These are phyloP conservation scores for Microplitis manilae DNA, from an alignment of 2,888 invertebrate genomes.

Conservation along the genomic window DNA sequence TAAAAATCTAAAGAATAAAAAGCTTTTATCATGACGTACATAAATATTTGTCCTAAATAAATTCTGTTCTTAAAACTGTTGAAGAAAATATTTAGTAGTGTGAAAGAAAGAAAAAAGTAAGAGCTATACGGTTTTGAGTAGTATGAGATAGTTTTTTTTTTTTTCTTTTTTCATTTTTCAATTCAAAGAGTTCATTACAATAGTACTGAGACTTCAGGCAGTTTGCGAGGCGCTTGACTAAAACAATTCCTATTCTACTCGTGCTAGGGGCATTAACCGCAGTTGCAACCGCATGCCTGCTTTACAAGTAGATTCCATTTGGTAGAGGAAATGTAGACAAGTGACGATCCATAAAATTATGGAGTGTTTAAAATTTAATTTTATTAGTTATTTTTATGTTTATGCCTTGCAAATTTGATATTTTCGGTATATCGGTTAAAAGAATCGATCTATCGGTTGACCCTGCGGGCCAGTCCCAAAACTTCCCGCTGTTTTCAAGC, in stretches of 20 bases:
- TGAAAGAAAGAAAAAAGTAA: neutral
- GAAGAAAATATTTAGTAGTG: neutral
- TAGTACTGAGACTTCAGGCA: neutral
- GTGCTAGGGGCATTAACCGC: constrained; percentile 16
- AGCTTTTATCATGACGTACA: neutral
- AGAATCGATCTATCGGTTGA: too few relatives aligned
- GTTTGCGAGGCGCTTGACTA: constrained; percentile 15
- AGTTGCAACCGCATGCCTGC: constrained; percentile 24
- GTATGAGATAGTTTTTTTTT: neutral
- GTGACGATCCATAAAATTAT: neutral
- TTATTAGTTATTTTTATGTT: too few relatives aligned
- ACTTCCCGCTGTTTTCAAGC: too few relatives aligned
- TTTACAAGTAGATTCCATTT: neutral
- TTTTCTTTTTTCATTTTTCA: neutral
- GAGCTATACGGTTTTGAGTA: neutral
- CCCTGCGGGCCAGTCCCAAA: too few relatives aligned
- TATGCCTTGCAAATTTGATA: too few relatives aligned
- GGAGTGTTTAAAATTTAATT: too few relatives aligned
- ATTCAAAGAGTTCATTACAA: neutral
- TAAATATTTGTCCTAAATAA: neutral
- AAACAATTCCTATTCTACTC: constrained; percentile 19
- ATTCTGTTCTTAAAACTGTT: too few relatives aligned
- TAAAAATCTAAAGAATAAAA: neutral
- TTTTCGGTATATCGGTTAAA: too few relatives aligned
- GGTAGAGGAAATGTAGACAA: neutral